Evolutionary conservation across 1,140 invertebrate genomes (phyloP), one percentile per base, ranked within the genome.

Genomic region (Macrosteles quadrilineatus): DNA sequence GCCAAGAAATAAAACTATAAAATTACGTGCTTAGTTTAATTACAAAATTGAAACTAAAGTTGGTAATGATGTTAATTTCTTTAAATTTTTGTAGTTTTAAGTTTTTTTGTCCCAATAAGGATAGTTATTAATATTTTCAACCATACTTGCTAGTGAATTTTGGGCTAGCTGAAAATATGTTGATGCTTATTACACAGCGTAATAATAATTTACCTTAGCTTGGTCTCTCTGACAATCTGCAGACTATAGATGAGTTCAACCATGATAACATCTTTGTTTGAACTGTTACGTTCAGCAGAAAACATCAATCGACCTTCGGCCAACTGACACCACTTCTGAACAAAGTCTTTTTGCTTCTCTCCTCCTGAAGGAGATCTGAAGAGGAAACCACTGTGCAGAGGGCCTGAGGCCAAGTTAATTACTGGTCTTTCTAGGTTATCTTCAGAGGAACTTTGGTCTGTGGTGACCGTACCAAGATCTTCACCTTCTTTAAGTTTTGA

Each of bases 161-260:
- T n/a, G n/a, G n/a, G n/a, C n/a, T n/a, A n/a, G n/a, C n/a, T n/a
- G n/a, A n/a, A n/a, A n/a, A n/a, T n/a, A n/a, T n/a, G n/a, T n/a
- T n/a, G n/a, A n/a, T n/a, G n/a, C n/a, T n/a, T n/a, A 62, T 73
- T 59, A 53, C 23, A 27, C 25, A 66, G 19, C 67, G 66, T 23
- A 67, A 29, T 65, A 66, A 62, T 23, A 78, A 80, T 83, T 69
- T 83, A 84, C 66, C 81, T 85, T 25, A 81, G 83, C 77, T 88
- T 87, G 64, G 83, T 81, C 74, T 88, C 87, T 74, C 84, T 83
- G 29, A 89, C 80, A 67, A 86, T 80, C 78, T 88, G 87, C 68
- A 90, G 76, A 71, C 87, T 89, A 2, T 87, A 80, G 19, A 88
- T 82, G 32, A 76, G 78, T 6, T 86, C 81, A 40, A 88, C 77